phyloP scores from a whole-genome alignment of 2,888 invertebrate genomes.

The Cephus spinipes region DNA sequence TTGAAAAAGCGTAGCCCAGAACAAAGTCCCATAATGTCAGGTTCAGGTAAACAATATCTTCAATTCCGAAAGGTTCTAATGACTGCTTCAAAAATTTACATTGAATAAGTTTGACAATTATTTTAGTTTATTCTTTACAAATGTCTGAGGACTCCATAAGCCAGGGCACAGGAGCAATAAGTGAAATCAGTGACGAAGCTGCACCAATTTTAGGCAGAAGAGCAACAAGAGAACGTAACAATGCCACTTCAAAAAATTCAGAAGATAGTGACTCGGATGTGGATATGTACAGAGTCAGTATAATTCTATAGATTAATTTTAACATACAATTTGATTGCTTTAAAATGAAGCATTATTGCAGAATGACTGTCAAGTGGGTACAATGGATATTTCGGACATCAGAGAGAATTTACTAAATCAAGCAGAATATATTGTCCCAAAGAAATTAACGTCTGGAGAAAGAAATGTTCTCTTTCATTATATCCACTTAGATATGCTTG shows the following conservation, averaged over 20 bases:
- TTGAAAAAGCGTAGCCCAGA: constrained; percentile 71
- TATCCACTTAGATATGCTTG: constrained; percentile 77
- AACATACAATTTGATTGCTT: not conserved
- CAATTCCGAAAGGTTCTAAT: not conserved
- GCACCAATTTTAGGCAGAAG: constrained; percentile 74
- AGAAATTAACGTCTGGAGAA: constrained; percentile 75
- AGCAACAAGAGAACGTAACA: constrained; percentile 72
- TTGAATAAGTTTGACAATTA: not conserved
- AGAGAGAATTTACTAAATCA: constrained; percentile 80
- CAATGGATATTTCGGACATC: constrained; percentile 77
- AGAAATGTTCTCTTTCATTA: constrained; percentile 83
- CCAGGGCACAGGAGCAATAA: constrained; percentile 71
- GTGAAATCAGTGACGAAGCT: constrained; percentile 76
- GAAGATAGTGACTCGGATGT: constrained; percentile 83
- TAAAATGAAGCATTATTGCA: constrained; percentile 56
- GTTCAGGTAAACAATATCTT: constrained; percentile 45
- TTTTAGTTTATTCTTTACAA: constrained; percentile 58
- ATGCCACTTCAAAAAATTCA: constrained; percentile 68
- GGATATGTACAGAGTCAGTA: constrained; percentile 74
- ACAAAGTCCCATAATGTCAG: constrained; percentile 66
- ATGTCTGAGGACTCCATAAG: constrained; percentile 78
- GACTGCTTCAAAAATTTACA: not conserved
- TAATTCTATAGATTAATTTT: constrained; percentile 8
- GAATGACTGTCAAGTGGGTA: constrained; percentile 76
- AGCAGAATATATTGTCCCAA: constrained; percentile 73